These are phyloP conservation scores for Meda fulgida DNA, from an alignment of 2,797 vertebrate genomes.

Conservation along the genomic window DNA sequence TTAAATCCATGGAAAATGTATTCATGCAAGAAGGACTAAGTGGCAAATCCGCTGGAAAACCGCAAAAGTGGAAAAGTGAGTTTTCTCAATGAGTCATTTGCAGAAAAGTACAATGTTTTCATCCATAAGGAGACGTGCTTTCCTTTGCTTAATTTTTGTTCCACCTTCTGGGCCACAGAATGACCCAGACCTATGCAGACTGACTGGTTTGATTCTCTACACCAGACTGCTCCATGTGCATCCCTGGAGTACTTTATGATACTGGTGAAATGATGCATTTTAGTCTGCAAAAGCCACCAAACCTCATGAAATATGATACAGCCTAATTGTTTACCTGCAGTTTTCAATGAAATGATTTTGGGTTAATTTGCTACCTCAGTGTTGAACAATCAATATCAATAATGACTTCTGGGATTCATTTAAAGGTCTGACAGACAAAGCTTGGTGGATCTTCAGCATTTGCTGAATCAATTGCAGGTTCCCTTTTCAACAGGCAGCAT, in stretches of 20 bases:
- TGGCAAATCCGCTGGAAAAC: constrained; percentile 54
- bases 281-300: neutral
- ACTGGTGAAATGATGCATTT: neutral
- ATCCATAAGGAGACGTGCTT: neutral
- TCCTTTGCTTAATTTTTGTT: constrained; percentile 11
- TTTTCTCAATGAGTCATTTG: constrained; percentile 48
- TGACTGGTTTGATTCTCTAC: constrained; percentile 17
- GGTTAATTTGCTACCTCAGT: neutral
- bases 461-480: constrained; percentile 47
- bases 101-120: constrained; percentile 44
- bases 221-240: neutral
- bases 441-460: constrained; percentile 16
- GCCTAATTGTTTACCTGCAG: neutral
- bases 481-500: constrained; percentile 53
- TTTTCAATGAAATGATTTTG: neutral
- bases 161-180: constrained; percentile 21
- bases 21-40: constrained; percentile 18
- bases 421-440: constrained; percentile 12
- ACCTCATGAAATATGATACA: neutral
- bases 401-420: neutral
- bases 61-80: constrained; percentile 44
- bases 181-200: neutral
- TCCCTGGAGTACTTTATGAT: neutral
- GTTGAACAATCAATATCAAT: neutral
- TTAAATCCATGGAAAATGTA: constrained; percentile 29